Conservation (phyloP, 2,888 invertebrate species). For the Harmothoe impar region DNA sequence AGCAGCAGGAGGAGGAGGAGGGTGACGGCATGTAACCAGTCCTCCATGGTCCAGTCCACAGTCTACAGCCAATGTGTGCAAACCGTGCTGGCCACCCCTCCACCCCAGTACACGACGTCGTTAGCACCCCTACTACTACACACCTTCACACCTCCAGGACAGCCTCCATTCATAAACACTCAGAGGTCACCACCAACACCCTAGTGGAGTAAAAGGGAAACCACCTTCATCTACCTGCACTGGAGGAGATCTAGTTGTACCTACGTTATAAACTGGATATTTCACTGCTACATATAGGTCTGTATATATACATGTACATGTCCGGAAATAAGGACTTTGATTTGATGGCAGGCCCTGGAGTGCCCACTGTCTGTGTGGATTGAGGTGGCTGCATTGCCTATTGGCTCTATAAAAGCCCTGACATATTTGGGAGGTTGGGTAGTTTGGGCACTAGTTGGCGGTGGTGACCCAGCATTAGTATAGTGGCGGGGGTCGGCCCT, state of each 20-base stretch:
- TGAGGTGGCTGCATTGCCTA: constrained; percentile 1
- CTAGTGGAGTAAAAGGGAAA: too few species aligned
- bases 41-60: not conserved
- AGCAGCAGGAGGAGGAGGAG: not conserved
- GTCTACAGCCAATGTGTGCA: not conserved
- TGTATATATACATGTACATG: too few species aligned
- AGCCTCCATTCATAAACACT: not conserved
- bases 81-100: not conserved
- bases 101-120: not conserved
- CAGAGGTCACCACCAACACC: too few species aligned
- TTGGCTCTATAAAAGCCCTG: not conserved
- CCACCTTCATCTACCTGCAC: not conserved
- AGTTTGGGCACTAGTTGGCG: not conserved
- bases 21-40: constrained; percentile 4
- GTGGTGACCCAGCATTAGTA: constrained; percentile 13
- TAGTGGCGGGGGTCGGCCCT: not conserved
- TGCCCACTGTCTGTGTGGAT: not conserved
- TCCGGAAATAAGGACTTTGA: not conserved
- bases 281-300: not conserved
- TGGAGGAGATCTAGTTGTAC: not conserved
- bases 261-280: not conserved
- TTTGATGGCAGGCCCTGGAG: not conserved
- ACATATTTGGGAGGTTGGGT: constrained; percentile 6
- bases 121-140: not conserved
- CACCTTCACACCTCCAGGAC: not conserved